Conservation (phyloP, 2,113 vertebrate genomes). For the Illadopsis cleaveri region DNA sequence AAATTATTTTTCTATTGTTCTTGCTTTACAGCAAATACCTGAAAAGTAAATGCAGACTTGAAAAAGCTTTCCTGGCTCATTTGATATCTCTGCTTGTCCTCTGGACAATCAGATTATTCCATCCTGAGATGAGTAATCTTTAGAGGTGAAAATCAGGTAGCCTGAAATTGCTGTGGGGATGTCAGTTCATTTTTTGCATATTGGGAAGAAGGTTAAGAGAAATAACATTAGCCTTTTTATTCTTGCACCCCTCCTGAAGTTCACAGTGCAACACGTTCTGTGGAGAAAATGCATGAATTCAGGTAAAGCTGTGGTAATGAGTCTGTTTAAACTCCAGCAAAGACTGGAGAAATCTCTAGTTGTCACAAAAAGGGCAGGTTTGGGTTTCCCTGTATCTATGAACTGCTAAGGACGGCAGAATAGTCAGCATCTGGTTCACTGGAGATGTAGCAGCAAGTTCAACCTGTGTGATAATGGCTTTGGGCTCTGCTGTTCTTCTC, state of each 20-base stretch:
- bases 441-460: background rate
- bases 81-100: background rate
- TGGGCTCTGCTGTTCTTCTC: background rate
- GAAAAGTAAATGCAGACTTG: background rate
- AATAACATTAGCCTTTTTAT: background rate
- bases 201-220: background rate
- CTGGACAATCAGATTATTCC: background rate
- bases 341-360: background rate
- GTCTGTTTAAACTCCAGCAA: background rate
- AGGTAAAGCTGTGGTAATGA: background rate
- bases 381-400: background rate
- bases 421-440: background rate
- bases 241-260: background rate
- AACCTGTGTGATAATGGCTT: background rate
- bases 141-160: background rate
- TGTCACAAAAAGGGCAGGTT: background rate
- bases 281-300: background rate
- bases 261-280: fast-evolving
- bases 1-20: background rate
- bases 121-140: background rate
- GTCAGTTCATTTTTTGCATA: background rate
- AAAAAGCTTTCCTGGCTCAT: background rate
- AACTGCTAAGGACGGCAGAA: fast-evolving
- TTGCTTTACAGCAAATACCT: background rate
- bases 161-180: background rate